phyloP scores from a whole-genome alignment of 2,113 vertebrate genomes.

The Notiomystis cincta region DNA sequence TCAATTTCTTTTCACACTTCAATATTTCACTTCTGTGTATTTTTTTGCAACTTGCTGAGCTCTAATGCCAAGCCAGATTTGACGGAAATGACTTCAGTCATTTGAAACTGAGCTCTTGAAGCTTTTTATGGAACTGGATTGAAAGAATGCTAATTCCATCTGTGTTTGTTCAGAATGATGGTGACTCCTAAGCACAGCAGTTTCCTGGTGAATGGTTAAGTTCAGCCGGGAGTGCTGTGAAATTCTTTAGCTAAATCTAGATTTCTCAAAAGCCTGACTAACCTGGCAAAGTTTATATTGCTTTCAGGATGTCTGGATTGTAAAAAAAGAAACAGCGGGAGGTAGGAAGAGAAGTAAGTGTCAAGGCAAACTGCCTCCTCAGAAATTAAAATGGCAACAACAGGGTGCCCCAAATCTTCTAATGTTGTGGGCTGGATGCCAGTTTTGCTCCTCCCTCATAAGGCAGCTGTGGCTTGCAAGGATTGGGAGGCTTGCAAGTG shows the following conservation, averaged over 20 bases:
- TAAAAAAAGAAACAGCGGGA: neutral
- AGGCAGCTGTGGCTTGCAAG: neutral
- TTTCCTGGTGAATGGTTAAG: slow-evolving; percentile 17
- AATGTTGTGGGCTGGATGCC: neutral
- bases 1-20: slow-evolving; percentile 51
- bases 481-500: neutral
- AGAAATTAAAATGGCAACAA: slow-evolving; percentile 25
- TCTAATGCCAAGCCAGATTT: slow-evolving; percentile 33
- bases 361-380: neutral
- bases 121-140: slow-evolving; percentile 54
- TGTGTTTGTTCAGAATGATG: slow-evolving; percentile 33
- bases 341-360: slow-evolving; percentile 40
- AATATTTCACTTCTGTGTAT: slow-evolving; percentile 29
- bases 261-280: slow-evolving; percentile 39
- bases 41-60: slow-evolving; percentile 32
- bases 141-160: slow-evolving; percentile 54
- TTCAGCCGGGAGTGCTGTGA: neutral
- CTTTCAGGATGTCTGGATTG: slow-evolving; percentile 26
- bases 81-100: slow-evolving; percentile 34
- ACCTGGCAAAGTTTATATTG: slow-evolving; percentile 39
- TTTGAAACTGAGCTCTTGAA: slow-evolving; percentile 34
- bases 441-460: neutral
- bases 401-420: slow-evolving; percentile 8
- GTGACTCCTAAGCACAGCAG: slow-evolving; percentile 39
- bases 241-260: slow-evolving; percentile 40